Evolutionary conservation across 2,113 vertebrate species (phyloP), one percentile per base, ranked within the genome.

Genomic region (Sinocyclocheilus anshuiensis): DNA sequence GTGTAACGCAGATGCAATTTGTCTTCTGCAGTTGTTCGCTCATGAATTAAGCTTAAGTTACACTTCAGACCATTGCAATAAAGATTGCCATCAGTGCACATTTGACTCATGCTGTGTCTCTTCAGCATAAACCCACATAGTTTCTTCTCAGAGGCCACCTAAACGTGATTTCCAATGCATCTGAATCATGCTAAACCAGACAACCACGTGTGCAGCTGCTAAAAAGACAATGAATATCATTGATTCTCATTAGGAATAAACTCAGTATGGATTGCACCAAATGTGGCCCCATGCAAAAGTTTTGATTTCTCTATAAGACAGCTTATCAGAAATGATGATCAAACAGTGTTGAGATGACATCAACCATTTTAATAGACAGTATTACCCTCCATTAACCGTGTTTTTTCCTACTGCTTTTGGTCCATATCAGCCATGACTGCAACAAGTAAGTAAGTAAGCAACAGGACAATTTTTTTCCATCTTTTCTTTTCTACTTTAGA

Each of bases 131-230:
- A 24, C 6, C 3, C 57, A 61, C 36, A 20, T 18, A 48, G 45
- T 6, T 12, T 42, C 20, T 74, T 72, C 1, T 22, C 20, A 10
- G 2, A 74, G 20, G 36, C 9, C 9, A 12, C 1, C 4, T 72
- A 45, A 74, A 42, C 33, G 33, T 79, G 55, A 80, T 22, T 42
- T 61, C 18, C 55, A 80, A 39, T 10, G 12, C 55, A 55, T 39
- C 20, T 20, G 26, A 79, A 59, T 83, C 53, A 26, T 67, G 48
- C n/a, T 26, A 57, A 87, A 78, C 36, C 24, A 71, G 61, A 82
- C 55, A 59, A 33, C 33, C 26, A 48, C 24, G 26, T 50, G 6
- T 63, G 24, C 39, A 84, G 36, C 22, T 57, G 45, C 33, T 8
- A 50, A 72, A 55, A 75, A 15, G 10, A 26, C 12, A 76, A 16